A percentile compares a stretch with the other conserved stretches of the same genome.
Conservation (phyloP, 2,888 invertebrate genomes). For the Neelides folsomi region DNA sequence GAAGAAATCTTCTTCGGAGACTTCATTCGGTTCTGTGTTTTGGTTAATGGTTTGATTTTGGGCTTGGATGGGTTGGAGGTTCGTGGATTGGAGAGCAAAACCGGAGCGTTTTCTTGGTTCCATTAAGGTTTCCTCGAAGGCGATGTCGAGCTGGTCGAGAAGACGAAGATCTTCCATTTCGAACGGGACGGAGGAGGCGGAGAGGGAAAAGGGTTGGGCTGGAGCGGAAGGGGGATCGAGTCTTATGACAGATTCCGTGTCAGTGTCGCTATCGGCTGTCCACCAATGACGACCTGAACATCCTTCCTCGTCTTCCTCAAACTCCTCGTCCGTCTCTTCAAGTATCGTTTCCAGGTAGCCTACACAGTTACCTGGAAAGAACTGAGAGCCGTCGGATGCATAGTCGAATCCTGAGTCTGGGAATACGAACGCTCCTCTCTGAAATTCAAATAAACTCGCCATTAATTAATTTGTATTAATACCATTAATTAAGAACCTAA, state of each 20-base stretch:
- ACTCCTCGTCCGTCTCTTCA: constrained; percentile 33
- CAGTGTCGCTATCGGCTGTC: constrained; percentile 33
- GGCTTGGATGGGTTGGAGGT: neutral
- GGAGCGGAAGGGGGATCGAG: constrained; percentile 13
- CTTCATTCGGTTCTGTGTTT: constrained; percentile 25
- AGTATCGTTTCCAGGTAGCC: constrained; percentile 34
- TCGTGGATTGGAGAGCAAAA: constrained; percentile 6
- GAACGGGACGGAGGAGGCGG: constrained; percentile 30
- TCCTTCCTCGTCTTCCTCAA: constrained; percentile 32
- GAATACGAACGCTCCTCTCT: constrained; percentile 32
- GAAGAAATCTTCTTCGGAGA: constrained; percentile 33
- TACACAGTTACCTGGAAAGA: constrained; percentile 29
- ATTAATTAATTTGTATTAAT: too few relatives aligned
- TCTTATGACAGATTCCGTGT: constrained; percentile 33
- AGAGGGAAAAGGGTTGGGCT: constrained; percentile 6
- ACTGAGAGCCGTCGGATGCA: constrained; percentile 28
- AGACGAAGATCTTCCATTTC: constrained; percentile 32
- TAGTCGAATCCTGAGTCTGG: constrained; percentile 33
- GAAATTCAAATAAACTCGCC: neutral
- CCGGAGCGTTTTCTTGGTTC: constrained; percentile 19
- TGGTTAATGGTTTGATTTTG: neutral
- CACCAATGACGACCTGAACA: constrained; percentile 34
- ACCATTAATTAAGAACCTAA: too few relatives aligned
- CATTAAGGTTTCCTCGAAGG: constrained; percentile 31
- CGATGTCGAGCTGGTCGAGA: constrained; percentile 32